Evolutionary conservation across 2,888 invertebrate genomes (phyloP), one percentile per base, ranked within the genome.

Genomic region (Lydus trimaculatus): DNA sequence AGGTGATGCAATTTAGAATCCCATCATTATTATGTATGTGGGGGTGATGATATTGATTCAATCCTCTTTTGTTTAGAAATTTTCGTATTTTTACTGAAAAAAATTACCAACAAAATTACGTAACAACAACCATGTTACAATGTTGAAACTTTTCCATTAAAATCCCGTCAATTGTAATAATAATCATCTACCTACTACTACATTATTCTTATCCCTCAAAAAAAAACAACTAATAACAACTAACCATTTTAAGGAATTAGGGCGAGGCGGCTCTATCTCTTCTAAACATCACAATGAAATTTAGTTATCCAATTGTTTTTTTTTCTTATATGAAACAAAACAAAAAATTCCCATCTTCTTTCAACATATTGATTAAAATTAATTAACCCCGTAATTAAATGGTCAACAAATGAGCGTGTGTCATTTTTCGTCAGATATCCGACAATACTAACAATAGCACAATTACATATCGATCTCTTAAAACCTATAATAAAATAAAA

Each of bases 321-420:
- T 36, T 28, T 28, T 28, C 33, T 5, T 20, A 48, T 20, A 20
- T 20, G 48, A 48, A 48, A 43, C 59, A 67, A n/a, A 39, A 39
- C 39, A 15, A 43, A n/a, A 17, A 43, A n/a, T 33, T 33, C 48
- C 52, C 25, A 17, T 43, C 58, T 64, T 61, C 48, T 58, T 60
- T 62, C 59, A 58, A 68, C 68, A 66, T 63, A 69, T 62, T 66
- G 69, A 69, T 69, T 69, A 65, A 65, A 63, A 31, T 62, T 59
- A 69, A 65, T 69, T 69, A 69, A 69, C 69, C 69, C 64, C 60
- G 59, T 61, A 66, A 69, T 69, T 69, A 66, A 66, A 66, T 63
- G 66, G 69, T 63, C 66, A 66, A 69, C 69, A 65, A 60, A 65
- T 63, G 66, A 63, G 69, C 65, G 61, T 62, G 64, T 61, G 59